Conservation (phyloP, 2,797 vertebrate genomes). For the Lacerta viridis region DNA sequence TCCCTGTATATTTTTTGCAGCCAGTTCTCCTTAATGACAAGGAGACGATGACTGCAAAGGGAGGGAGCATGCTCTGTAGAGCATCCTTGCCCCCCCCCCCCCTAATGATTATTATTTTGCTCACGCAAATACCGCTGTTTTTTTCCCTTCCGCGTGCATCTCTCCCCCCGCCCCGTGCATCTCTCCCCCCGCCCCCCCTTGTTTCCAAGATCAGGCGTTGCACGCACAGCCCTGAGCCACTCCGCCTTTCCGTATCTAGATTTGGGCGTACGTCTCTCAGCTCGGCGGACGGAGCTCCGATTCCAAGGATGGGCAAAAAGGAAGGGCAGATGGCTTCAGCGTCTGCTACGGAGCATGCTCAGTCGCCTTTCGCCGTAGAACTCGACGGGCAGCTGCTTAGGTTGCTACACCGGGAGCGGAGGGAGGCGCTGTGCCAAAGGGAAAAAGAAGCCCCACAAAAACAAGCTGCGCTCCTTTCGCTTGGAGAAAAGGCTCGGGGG, state of each 20-base stretch:
- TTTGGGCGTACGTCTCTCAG: neutral
- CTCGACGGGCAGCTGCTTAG: neutral
- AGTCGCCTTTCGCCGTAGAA: neutral
- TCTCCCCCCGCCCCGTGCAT: no score
- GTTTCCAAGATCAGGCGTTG: neutral
- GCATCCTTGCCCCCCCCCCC: neutral
- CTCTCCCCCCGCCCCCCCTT: no score
- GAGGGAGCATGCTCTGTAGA: slow-evolving; percentile 15
- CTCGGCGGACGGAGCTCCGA: neutral
- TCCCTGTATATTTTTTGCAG: neutral
- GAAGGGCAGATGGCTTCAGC: neutral
- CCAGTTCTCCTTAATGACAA: neutral
- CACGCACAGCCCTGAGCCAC: no score
- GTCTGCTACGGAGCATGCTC: slow-evolving; percentile 27
- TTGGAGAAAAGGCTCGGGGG: neutral
- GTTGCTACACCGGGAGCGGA: neutral
- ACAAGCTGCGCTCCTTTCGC: neutral
- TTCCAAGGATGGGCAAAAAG: slow-evolving; percentile 1
- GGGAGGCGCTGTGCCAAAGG: neutral
- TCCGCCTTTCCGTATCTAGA: no score
- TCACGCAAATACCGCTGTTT: neutral
- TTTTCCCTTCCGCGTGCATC: neutral
- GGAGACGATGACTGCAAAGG: neutral
- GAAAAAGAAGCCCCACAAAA: neutral
- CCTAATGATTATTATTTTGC: neutral